Conservation (phyloP, 2,113 vertebrate species). For the Zapornia atra region DNA sequence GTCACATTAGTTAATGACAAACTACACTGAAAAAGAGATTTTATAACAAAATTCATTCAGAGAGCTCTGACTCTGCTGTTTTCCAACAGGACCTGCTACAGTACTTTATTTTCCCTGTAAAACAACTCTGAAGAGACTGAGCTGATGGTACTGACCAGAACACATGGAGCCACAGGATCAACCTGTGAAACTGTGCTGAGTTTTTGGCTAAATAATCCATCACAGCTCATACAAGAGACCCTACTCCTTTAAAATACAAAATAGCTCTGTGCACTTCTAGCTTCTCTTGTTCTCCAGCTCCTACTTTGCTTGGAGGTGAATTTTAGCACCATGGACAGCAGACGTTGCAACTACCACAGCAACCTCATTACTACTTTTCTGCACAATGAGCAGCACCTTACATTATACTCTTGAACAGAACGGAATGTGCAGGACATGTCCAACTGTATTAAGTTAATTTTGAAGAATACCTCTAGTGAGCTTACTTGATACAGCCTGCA, state of each 20-base stretch:
- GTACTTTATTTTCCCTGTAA: not conserved
- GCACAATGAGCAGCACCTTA: rapidly evolving
- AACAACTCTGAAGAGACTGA: not conserved
- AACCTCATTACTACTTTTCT: not conserved
- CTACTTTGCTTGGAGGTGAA: not conserved
- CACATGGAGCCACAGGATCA: not conserved
- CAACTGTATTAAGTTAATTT: not conserved
- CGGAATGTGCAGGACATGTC: not conserved
- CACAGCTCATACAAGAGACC: not conserved
- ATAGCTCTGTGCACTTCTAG: not conserved
- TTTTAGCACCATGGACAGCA: not conserved
- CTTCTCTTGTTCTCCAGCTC: not conserved
- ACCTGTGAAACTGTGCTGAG: not conserved
- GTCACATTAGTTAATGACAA: not conserved
- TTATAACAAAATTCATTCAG: not conserved
- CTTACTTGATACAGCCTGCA: not conserved
- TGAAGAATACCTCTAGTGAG: not conserved
- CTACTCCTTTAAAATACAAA: not conserved
- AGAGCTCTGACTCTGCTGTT: not conserved
- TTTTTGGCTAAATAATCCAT: not conserved
- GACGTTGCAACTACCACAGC: not conserved
- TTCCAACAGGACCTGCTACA: not conserved
- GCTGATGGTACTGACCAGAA: not conserved
- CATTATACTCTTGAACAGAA: not conserved
- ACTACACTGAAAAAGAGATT: not conserved